A percentile compares a stretch with the other conserved stretches of the same genome.
Conservation (phyloP, 2,888 invertebrate species). For the Acanthoscelides obtectus region DNA sequence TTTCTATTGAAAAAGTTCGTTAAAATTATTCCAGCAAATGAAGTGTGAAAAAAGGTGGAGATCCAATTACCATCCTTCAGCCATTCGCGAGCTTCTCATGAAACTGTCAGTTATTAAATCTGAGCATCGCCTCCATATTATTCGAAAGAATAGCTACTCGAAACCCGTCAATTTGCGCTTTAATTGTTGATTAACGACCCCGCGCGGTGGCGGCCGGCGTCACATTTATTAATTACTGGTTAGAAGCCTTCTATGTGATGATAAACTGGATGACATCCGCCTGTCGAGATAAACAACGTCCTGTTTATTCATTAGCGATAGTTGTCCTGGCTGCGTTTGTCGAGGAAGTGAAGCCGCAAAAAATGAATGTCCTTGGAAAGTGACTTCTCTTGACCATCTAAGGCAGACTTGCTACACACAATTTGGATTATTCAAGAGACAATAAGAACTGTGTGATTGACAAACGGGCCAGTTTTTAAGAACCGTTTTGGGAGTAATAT, state of each 20-base stretch:
- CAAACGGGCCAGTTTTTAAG: too few species aligned
- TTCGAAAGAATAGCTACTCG: constrained; percentile 32
- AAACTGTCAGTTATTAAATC: not conserved
- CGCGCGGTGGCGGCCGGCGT: constrained; percentile 36
- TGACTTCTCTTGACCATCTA: too few species aligned
- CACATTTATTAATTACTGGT: constrained; percentile 43
- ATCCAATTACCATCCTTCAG: not conserved
- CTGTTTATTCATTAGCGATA: constrained; percentile 38
- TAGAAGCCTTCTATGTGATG: constrained; percentile 38
- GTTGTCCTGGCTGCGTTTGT: too few species aligned
- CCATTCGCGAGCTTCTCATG: not conserved
- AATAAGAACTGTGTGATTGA: too few species aligned
- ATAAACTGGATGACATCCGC: constrained; percentile 40
- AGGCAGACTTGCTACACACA: too few species aligned
- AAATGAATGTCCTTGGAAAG: too few species aligned
- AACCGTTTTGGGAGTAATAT: too few species aligned
- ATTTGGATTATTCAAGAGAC: too few species aligned
- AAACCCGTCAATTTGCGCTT: constrained; percentile 40
- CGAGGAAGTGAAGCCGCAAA: too few species aligned
- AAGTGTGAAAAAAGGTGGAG: not conserved
- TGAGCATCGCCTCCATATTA: constrained; percentile 8
- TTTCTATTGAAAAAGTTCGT: not conserved
- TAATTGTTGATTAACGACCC: constrained; percentile 44
- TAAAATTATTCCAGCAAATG: not conserved
- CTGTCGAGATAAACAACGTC: constrained; percentile 36